A percentile compares a stretch with the other conserved stretches of the same genome.
These are phyloP conservation scores for Dasypolia templi DNA, from an alignment of 2,888 invertebrate genomes.

Conservation along the genomic window DNA sequence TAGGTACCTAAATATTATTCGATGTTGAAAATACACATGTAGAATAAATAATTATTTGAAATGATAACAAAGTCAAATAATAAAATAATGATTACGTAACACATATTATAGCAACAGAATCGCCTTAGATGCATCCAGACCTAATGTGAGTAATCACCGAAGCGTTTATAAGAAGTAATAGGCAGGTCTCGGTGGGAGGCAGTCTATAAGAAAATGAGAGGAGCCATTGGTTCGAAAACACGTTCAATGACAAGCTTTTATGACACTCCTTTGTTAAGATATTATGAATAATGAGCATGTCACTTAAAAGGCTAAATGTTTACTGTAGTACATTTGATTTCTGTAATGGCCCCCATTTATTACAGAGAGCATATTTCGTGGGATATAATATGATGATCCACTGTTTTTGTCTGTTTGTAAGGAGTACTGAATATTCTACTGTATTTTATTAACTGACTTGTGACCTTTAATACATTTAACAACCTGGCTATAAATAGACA, in stretches of 20 bases:
- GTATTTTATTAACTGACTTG: conserved; percentile 19
- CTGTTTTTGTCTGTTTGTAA: conserved; percentile 19
- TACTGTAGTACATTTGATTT: conserved; percentile 39
- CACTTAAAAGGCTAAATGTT: conserved; percentile 49
- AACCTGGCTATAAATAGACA: background rate
- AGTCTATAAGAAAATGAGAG: conserved; percentile 78
- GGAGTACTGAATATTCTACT: conserved; percentile 36
- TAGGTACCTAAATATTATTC: background rate
- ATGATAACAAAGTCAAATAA: background rate
- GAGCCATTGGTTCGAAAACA: conserved; percentile 75
- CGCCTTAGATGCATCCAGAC: conserved; percentile 68
- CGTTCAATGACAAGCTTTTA: conserved; percentile 68
- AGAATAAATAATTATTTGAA: background rate
- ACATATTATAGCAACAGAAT: conserved; percentile 54
- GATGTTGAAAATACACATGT: background rate
- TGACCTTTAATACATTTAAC: conserved; percentile 1
- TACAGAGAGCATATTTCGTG: conserved; percentile 20
- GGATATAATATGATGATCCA: conserved; percentile 20
- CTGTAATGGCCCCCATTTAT: conserved; percentile 42
- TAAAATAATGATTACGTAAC: conserved; percentile 8
- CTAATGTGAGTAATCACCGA: conserved; percentile 75
- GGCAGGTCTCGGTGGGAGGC: conserved; percentile 68
- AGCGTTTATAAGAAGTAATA: conserved; percentile 74
- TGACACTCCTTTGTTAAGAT: conserved; percentile 57
- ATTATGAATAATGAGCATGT: conserved; percentile 49